Percentiles rank a stretch among this genome's conserved stretches.
phyloP scores from a whole-genome alignment of 2,797 vertebrate species.

The Phoebastria nigripes region DNA sequence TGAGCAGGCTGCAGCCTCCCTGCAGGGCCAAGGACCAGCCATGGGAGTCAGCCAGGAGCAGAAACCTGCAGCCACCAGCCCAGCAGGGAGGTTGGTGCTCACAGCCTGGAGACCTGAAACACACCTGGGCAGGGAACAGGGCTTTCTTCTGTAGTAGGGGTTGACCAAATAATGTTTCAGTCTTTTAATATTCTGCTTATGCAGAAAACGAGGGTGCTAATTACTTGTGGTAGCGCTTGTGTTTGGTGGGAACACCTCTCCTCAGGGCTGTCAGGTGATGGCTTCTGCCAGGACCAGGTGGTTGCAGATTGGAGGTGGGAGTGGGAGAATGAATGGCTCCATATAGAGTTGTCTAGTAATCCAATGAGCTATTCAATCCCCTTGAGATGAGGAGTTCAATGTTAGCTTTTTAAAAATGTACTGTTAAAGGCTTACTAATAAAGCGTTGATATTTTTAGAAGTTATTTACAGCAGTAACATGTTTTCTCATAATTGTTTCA shows the following conservation, averaged over 20 bases:
- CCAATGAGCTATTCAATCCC: background rate
- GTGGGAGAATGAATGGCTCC: background rate
- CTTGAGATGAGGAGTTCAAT: background rate
- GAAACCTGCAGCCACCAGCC: background rate
- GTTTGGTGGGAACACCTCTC: background rate
- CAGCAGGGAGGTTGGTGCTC: background rate
- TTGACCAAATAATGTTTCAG: background rate
- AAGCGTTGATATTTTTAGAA: background rate
- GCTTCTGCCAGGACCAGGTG: background rate
- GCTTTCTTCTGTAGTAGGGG: background rate
- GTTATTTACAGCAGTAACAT: background rate
- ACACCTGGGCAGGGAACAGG: background rate
- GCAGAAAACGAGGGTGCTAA: background rate
- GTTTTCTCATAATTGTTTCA: conserved; percentile 2
- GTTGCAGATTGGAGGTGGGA: background rate
- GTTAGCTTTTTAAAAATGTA: background rate
- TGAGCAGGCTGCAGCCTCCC: background rate
- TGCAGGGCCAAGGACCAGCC: background rate
- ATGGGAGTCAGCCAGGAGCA: background rate
- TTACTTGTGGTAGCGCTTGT: background rate
- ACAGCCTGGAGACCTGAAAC: background rate
- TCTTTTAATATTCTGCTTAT: background rate
- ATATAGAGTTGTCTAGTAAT: background rate
- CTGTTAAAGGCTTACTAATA: background rate
- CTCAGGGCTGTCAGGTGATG: background rate